Percentiles rank a stretch among this genome's conserved stretches.
Evolutionary conservation across 2,113 vertebrate genomes (phyloP).

Genomic region (Pelecanus crispus): DNA sequence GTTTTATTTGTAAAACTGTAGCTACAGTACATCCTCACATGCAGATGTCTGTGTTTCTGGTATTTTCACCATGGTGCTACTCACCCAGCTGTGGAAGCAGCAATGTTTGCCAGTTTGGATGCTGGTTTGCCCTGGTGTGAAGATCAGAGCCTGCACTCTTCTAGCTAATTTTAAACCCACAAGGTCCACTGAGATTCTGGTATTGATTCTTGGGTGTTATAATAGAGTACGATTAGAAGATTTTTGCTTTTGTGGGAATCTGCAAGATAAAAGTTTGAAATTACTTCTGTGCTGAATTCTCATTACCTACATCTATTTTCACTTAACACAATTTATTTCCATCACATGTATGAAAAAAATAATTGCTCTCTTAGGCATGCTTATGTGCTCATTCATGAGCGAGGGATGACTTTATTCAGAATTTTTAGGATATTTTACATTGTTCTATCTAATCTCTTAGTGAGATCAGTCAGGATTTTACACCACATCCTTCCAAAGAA

Average conservation of each 20-base stretch:
- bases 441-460: not conserved
- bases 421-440: not conserved
- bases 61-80: not conserved
- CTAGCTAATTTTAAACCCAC: not conserved
- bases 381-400: not conserved
- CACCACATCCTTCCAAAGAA: not conserved
- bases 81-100: not conserved
- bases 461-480: not conserved
- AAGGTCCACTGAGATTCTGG: not conserved
- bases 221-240: not conserved
- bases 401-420: not conserved
- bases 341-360: not conserved
- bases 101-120: not conserved
- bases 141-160: not conserved
- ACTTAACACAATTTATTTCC: not conserved
- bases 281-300: not conserved
- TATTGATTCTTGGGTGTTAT: not conserved
- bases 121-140: not conserved
- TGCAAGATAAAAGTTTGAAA: not conserved
- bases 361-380: not conserved
- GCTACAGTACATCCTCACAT: not conserved
- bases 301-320: not conserved
- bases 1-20: not conserved
- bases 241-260: not conserved
- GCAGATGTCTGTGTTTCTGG: not conserved